These are phyloP conservation scores for Pinna nobilis DNA, from an alignment of 1,140 invertebrate species.

Conservation along the genomic window DNA sequence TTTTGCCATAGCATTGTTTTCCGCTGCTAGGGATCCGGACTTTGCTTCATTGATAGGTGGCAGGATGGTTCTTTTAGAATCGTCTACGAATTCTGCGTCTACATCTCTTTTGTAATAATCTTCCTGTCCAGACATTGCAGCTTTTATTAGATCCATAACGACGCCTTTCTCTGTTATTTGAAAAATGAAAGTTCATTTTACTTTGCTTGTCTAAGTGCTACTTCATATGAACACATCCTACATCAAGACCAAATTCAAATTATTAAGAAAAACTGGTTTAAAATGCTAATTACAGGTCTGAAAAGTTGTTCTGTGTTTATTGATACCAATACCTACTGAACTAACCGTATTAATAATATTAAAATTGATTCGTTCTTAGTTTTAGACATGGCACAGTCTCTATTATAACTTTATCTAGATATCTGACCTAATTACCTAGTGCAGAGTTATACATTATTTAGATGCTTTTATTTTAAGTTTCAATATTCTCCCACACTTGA, in stretches of 20 bases:
- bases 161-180: constrained; percentile 69
- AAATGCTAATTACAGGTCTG: not conserved
- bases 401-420: too few species aligned
- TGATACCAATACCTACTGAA: too few species aligned
- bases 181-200: constrained; percentile 3
- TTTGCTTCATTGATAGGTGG: constrained; percentile 60
- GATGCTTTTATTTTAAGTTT: too few species aligned
- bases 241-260: not conserved
- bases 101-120: constrained; percentile 65
- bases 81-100: constrained; percentile 47
- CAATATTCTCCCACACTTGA: too few species aligned
- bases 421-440: too few species aligned
- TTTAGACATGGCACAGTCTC: too few species aligned
- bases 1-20: constrained; percentile 1
- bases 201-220: not conserved
- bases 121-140: constrained; percentile 60
- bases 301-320: too few species aligned
- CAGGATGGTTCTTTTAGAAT: constrained; percentile 47
- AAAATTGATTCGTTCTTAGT: too few species aligned
- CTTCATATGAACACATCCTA: not conserved
- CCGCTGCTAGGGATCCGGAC: not conserved
- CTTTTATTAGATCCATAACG: constrained; percentile 68
- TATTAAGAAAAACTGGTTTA: not conserved
- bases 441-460: too few species aligned
- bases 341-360: too few species aligned